Conservation (phyloP, 2,888 invertebrate genomes). For the Lutraria lutraria region DNA sequence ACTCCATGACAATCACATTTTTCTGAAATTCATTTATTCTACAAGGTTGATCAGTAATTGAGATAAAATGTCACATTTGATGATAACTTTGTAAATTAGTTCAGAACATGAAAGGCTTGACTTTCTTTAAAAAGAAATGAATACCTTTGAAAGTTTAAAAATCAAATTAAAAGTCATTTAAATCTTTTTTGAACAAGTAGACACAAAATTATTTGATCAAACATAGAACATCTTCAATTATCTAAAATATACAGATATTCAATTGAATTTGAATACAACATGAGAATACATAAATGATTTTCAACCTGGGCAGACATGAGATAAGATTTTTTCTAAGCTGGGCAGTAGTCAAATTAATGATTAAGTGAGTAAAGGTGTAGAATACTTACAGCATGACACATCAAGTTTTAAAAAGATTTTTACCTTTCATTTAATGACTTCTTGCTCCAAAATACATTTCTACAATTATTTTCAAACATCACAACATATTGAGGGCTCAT, state of each 20-base stretch:
- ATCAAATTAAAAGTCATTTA: too few species aligned
- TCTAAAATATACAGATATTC: neutral
- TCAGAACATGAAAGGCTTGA: too few species aligned
- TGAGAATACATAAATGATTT: neutral
- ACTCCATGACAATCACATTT: neutral
- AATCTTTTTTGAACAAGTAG: too few species aligned
- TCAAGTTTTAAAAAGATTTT: neutral
- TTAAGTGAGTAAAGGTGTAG: neutral
- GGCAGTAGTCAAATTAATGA: neutral
- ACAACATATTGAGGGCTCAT: too few species aligned
- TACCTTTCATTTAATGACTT: neutral
- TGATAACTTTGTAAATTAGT: neutral
- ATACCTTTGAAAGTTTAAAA: too few species aligned
- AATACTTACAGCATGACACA: neutral
- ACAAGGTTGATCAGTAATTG: neutral
- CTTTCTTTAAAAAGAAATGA: too few species aligned
- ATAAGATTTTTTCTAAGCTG: conserved; percentile 7
- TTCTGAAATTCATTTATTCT: neutral
- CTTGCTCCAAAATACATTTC: neutral
- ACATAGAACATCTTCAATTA: neutral
- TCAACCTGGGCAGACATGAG: neutral
- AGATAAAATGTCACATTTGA: neutral
- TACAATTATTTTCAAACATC: neutral
- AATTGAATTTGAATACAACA: neutral
- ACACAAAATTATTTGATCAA: neutral